Percentiles rank a stretch among this genome's conserved stretches.
phyloP scores from a whole-genome alignment of 2,113 vertebrate species.

The Scytalopus superciliaris region DNA sequence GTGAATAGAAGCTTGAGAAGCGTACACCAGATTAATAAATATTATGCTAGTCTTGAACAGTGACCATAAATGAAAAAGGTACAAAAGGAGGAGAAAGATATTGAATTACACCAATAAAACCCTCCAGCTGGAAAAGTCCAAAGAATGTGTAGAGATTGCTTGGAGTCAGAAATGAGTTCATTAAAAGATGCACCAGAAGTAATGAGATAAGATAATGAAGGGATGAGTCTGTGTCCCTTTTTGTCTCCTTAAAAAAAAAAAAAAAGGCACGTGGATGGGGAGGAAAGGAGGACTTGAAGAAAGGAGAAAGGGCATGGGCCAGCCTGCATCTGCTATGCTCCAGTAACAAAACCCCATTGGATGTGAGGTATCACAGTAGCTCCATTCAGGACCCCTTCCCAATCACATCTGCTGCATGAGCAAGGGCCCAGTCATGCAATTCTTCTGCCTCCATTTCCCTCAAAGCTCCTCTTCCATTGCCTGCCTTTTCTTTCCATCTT shows the following conservation, averaged over 20 bases:
- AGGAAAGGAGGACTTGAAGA: neutral
- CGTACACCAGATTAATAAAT: neutral
- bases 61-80: neutral
- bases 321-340: neutral
- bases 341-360: neutral
- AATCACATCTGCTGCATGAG: neutral
- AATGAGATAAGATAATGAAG: slow-evolving; percentile 2
- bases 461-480: neutral
- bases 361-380: neutral
- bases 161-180: neutral
- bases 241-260: neutral
- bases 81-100: neutral
- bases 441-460: neutral
- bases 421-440: neutral
- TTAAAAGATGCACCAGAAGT: neutral
- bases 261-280: neutral
- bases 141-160: neutral
- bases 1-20: neutral
- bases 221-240: neutral
- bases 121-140: neutral
- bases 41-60: neutral
- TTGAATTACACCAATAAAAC: slow-evolving; percentile 4
- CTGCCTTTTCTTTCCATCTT: neutral
- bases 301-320: neutral
- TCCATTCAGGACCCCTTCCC: neutral